Conservation (phyloP, 2,797 vertebrate genomes). For the Nasua narica region DNA sequence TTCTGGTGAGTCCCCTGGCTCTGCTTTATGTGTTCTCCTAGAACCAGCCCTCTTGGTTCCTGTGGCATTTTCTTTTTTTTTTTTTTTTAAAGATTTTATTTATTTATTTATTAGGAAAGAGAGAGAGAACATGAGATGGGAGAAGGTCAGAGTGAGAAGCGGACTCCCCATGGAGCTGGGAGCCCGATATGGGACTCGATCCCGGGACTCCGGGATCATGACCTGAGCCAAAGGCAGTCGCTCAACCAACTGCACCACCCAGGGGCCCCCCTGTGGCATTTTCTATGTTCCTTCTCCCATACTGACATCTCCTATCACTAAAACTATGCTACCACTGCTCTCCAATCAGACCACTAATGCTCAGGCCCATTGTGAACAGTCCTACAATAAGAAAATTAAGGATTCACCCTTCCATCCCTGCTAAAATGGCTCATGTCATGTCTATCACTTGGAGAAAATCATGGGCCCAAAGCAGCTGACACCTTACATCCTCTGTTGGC, state of each 20-base stretch:
- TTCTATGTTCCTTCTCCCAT: not conserved
- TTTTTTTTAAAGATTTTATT: too few species aligned
- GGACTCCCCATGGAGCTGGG: too few species aligned
- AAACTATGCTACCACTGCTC: not conserved
- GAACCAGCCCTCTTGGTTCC: not conserved
- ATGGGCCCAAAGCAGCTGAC: not conserved
- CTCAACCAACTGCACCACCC: too few species aligned
- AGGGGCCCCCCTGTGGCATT: not conserved
- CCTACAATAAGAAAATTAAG: not conserved
- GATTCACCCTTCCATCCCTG: too few species aligned
- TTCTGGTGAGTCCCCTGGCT: not conserved
- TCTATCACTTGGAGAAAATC: not conserved
- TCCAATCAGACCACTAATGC: not conserved
- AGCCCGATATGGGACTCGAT: too few species aligned
- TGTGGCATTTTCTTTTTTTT: conserved; percentile 5
- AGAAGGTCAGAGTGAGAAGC: too few species aligned
- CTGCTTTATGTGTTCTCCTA: not conserved
- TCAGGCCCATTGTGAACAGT: not conserved
- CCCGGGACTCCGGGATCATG: too few species aligned
- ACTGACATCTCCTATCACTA: not conserved
- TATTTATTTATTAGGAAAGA: too few species aligned
- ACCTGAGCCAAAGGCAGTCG: too few species aligned
- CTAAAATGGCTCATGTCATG: not conserved
- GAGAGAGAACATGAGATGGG: too few species aligned
- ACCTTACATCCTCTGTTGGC: not conserved